Conservation (phyloP, 2,888 invertebrate species). For the Erpobdella octoculata region DNA sequence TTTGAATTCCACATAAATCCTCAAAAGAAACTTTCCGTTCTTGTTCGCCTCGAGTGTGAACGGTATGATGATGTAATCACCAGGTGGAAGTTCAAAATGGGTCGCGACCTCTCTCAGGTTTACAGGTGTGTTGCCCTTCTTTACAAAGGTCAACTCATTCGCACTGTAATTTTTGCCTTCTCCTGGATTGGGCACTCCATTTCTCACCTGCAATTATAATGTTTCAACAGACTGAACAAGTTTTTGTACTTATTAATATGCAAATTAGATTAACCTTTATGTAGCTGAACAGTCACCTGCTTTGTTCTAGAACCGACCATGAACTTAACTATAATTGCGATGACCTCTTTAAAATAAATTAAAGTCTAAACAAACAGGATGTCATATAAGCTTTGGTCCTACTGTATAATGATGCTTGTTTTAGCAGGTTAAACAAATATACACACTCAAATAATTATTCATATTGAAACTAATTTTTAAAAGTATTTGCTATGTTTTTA, state of each 20-base stretch:
- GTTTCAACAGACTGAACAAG: background rate
- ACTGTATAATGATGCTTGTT: too few species aligned
- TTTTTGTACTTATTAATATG: too few species aligned
- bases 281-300: background rate
- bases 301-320: background rate
- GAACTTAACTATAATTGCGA: too few species aligned
- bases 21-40: constrained; percentile 32
- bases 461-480: too few species aligned
- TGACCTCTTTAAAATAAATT: too few species aligned
- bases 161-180: constrained; percentile 11
- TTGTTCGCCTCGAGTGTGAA: constrained; percentile 50
- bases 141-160: constrained; percentile 10
- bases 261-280: too few species aligned
- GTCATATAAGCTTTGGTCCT: too few species aligned
- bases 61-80: constrained; percentile 55
- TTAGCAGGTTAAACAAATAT: too few species aligned
- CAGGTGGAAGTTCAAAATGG: constrained; percentile 53
- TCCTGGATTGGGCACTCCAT: background rate
- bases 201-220: constrained; percentile 1
- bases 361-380: too few species aligned
- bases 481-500: too few species aligned
- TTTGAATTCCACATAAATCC: constrained; percentile 31
- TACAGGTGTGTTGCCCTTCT: constrained; percentile 34
- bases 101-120: constrained; percentile 54
- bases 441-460: too few species aligned